Evolutionary conservation across 2,888 invertebrate genomes (phyloP), one percentile per base, ranked within the genome.

Genomic region (Netelia fuscicornis): DNA sequence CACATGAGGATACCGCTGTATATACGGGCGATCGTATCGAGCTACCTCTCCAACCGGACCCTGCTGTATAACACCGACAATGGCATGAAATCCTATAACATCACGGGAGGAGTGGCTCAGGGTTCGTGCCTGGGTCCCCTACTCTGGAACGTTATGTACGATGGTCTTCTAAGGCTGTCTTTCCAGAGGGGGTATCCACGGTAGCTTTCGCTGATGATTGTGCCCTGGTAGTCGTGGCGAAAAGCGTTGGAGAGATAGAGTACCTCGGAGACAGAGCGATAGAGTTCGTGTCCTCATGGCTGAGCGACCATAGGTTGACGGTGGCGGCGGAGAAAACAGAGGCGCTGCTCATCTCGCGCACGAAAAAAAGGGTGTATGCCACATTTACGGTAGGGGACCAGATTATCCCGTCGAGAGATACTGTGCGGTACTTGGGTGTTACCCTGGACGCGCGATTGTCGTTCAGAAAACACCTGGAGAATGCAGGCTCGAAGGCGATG

Each of bases 91-190:
- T 5, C 3, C 3, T 30, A 30, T 30, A 30, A 30, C 30, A 30
- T 30, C 30, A 30, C 30, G 5, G 30, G 30, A 25, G 30, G 67
- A 0, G 81, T 72, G 1, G 56, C 62, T 13, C 81, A 81, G 42
- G 81, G 81, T 11, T 76, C 81, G 11, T 65, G 65, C 54, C 44
- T 81, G 0, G 81, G 75, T 9, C 68, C 82, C 1, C 62, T 84
- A 10, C 11, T 81, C 9, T 84, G 81, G 71, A 77, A 85, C 44
- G 13, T 85, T 17, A 56, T 75, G 75, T 79, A 83, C 30, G 80
- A 83, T 20, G 83, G 74, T 3, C 60, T 83, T 13, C 65, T 83
- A 0, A 56, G 48, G 2, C 60, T 64, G n/a, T 9, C 11, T 0
- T 78, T 0, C 78, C 74, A 0, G 52, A 42, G 1, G 82, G 52